Base-by-base conservation (phyloP, 2,797 vertebrate genomes). In the Cryptoblepharus egeriae region DNA sequence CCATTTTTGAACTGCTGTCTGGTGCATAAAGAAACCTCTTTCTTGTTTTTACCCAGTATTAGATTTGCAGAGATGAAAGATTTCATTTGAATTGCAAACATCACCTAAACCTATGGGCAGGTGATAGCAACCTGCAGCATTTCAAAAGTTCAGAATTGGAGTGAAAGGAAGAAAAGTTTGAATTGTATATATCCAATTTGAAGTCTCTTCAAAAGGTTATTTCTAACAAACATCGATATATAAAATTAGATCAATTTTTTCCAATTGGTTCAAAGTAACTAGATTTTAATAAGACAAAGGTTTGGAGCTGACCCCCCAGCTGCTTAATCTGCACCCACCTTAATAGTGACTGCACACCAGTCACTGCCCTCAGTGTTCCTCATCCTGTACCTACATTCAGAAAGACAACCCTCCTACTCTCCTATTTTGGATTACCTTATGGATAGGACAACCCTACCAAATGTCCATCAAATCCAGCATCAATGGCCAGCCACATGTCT, bases 241-340 rank as follows among this genome's bases (percentile, higher is more conserved):
- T 78, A 90, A 89, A 88, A 93, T 90, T 89, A 84, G 32, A 74
- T 91, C 89, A 90, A 84, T 71, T 71, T 89, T 93, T 88, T 63
- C 49, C 49, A 93, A 82, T 15, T 20, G 24, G 83, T 88, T 75
- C 86, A 74, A 77, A 88, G 58, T 3, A 75, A 85, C 64, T 85
- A 79, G 16, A 22, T 11, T 82, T 77, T 63, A 77, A 63, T 24
- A 18, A 20, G 67, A 69, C 49, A 16, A 52, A 15, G 49, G 18
- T 52, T 18, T 52, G 49, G 49, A 15, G 15, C 49, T 52, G 49
- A 18, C 49, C 13, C 15, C 15, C 13, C 49, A 52, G 49, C 49
- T 9, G 13, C 49, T 52, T 52, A 15, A 10, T 13, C 49, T 52
- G 49, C 49, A 16, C 49, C 49, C 15, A 52, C 49, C 49, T 16